Evolutionary conservation across 2,888 invertebrate genomes (phyloP).

Genomic region (Malthinus flaveolus): DNA sequence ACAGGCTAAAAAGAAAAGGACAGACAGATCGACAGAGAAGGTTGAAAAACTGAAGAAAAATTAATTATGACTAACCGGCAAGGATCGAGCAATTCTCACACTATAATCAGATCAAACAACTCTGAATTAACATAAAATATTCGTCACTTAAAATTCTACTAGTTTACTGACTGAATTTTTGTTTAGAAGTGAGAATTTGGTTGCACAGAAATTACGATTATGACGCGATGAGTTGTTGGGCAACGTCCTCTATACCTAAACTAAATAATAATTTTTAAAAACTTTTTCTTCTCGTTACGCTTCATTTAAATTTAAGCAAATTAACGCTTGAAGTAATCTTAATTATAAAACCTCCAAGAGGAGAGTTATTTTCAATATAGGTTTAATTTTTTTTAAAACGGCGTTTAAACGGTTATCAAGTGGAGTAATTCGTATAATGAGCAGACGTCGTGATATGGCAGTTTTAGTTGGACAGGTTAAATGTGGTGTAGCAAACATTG

Average conservation of each 20-base stretch:
- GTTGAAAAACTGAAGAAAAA: neutral
- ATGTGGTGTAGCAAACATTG: slow-evolving; percentile 42
- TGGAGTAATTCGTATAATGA: too few relatives aligned
- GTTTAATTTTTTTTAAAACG: slow-evolving; percentile 18
- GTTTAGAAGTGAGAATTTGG: too few relatives aligned
- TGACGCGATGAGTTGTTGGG: too few relatives aligned
- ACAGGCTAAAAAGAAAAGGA: too few relatives aligned
- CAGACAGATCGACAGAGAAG: neutral
- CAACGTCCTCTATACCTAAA: too few relatives aligned
- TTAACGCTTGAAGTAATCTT: too few relatives aligned
- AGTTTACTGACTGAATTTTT: neutral
- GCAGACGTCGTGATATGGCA: slow-evolving; percentile 37
- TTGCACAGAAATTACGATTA: too few relatives aligned
- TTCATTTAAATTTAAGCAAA: too few relatives aligned
- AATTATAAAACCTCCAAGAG: too few relatives aligned
- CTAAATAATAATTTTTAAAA: too few relatives aligned
- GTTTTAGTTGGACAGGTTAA: slow-evolving; percentile 40
- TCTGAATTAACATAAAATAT: slow-evolving; percentile 4
- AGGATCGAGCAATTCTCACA: neutral
- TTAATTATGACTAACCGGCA: neutral
- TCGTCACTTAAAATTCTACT: slow-evolving; percentile 3
- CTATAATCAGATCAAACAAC: slow-evolving; percentile 8
- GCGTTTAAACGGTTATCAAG: slow-evolving; percentile 19
- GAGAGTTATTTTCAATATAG: too few relatives aligned
- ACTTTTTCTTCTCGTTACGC: too few relatives aligned